Evolutionary conservation across 53 echinoderm and acorn worm species (phyloP).

Genomic region (Temnopleurus reevesii): DNA sequence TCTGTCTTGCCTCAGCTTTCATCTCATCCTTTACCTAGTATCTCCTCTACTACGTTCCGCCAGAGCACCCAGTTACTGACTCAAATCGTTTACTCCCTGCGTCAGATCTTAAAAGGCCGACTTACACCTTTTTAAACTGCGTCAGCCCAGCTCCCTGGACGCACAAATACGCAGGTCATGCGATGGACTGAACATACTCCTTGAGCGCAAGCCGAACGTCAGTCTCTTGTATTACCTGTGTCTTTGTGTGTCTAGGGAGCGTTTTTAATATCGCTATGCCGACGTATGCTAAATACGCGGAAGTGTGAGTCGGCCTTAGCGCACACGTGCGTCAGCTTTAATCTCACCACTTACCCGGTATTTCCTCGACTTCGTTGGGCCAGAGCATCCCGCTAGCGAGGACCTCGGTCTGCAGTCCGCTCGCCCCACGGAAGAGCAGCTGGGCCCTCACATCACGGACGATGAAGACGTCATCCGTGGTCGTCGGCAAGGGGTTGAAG

Average conservation of each 20-base stretch:
- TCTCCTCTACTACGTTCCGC: too few relatives aligned
- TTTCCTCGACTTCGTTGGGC: slow-evolving; percentile 73
- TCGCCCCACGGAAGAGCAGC: background rate
- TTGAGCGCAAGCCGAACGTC: background rate
- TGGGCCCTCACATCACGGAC: slow-evolving; percentile 60
- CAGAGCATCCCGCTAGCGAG: slow-evolving; percentile 57
- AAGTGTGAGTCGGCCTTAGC: too few relatives aligned
- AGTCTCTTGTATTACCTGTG: too few relatives aligned
- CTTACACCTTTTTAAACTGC: background rate
- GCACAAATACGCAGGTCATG: background rate
- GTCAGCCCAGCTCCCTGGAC: background rate
- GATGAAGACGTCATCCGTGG: slow-evolving; percentile 63
- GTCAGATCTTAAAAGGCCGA: background rate
- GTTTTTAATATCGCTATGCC: too few relatives aligned
- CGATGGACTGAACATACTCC: background rate
- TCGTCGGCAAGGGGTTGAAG: slow-evolving; percentile 61
- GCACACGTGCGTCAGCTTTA: too few relatives aligned
- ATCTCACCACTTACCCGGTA: slow-evolving; percentile 67
- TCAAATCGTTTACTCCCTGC: background rate
- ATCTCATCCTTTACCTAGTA: background rate
- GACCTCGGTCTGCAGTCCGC: slow-evolving; percentile 51
- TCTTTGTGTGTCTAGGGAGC: too few relatives aligned
- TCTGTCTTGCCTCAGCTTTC: too few relatives aligned
- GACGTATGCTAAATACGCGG: too few relatives aligned
- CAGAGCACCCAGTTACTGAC: too few relatives aligned